phyloP scores from a whole-genome alignment of 2,113 vertebrate genomes.

The Pelvicachromis taeniatus region DNA sequence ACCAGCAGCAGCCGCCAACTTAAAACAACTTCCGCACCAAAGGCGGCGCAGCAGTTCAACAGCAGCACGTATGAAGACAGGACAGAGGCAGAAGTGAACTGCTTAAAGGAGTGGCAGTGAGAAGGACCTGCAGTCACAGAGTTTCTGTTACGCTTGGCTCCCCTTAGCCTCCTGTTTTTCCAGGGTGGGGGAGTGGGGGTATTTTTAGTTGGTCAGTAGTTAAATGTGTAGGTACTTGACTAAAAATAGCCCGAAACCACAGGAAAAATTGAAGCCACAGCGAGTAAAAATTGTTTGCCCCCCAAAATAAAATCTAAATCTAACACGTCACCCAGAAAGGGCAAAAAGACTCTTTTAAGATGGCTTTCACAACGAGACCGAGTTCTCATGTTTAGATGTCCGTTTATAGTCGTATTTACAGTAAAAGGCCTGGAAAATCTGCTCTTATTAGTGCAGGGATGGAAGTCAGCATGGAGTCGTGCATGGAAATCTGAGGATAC shows the following conservation, averaged over 20 bases:
- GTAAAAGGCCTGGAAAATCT: constrained; percentile 11
- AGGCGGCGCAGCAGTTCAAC: constrained; percentile 36
- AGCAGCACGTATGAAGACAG: constrained; percentile 25
- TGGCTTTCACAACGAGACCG: constrained; percentile 17
- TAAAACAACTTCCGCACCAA: constrained; percentile 61
- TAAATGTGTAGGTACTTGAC: constrained; percentile 66
- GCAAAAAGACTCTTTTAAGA: constrained; percentile 60
- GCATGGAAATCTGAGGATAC: not conserved
- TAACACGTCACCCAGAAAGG: constrained; percentile 48
- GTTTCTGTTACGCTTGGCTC: constrained; percentile 69
- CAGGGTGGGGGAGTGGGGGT: constrained; percentile 49
- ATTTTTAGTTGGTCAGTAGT: constrained; percentile 72
- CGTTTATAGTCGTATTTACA: constrained; percentile 17
- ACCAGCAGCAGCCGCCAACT: constrained; percentile 36
- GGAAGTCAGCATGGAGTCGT: not conserved
- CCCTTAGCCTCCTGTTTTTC: constrained; percentile 69
- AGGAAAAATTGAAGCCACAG: constrained; percentile 71
- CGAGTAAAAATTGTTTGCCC: constrained; percentile 64
- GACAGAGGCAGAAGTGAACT: constrained; percentile 44
- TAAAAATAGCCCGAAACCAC: constrained; percentile 70
- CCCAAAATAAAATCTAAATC: constrained; percentile 55
- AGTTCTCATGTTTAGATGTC: not conserved
- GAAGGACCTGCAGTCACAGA: constrained; percentile 43
- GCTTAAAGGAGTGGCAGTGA: constrained; percentile 56
- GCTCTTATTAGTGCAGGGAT: not conserved